phyloP scores from a whole-genome alignment of 2,113 vertebrate species.

The Heteronetta atricapilla region DNA sequence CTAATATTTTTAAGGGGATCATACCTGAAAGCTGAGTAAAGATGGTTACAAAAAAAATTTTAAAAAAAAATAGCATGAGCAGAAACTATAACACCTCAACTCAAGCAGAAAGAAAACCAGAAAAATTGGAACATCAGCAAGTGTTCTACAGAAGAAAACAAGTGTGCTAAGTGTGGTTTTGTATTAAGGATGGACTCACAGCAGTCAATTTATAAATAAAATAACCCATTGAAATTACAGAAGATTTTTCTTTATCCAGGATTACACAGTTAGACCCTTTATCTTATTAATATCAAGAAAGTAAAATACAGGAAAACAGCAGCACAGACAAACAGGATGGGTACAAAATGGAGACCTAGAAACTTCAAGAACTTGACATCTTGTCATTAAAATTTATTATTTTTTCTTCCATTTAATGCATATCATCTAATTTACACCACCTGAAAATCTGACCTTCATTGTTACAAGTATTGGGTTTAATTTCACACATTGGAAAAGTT shows the following conservation, averaged over 20 bases:
- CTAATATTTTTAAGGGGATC: not conserved
- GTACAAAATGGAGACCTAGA: not conserved
- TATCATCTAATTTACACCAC: not conserved
- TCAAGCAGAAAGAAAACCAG: not conserved
- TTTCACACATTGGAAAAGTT: not conserved
- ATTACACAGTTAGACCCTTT: not conserved
- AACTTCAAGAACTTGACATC: not conserved
- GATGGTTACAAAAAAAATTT: not conserved
- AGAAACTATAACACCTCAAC: not conserved
- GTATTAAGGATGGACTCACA: not conserved
- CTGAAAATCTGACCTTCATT: not conserved
- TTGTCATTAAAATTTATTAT: not conserved
- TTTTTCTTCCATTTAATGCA: not conserved
- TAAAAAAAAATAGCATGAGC: not conserved
- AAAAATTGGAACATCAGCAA: not conserved
- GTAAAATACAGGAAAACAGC: not conserved
- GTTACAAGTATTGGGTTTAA: not conserved
- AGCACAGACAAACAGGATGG: not conserved
- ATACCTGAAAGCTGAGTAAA: not conserved
- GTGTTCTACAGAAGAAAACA: not conserved
- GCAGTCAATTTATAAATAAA: not conserved
- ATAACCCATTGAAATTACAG: not conserved
- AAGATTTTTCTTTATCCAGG: not conserved
- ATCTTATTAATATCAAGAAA: not conserved
- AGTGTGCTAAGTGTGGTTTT: not conserved